Percentiles rank a stretch among this genome's conserved stretches.
Evolutionary conservation across 2,888 invertebrate species (phyloP).

Genomic region (Trachelus stipa): DNA sequence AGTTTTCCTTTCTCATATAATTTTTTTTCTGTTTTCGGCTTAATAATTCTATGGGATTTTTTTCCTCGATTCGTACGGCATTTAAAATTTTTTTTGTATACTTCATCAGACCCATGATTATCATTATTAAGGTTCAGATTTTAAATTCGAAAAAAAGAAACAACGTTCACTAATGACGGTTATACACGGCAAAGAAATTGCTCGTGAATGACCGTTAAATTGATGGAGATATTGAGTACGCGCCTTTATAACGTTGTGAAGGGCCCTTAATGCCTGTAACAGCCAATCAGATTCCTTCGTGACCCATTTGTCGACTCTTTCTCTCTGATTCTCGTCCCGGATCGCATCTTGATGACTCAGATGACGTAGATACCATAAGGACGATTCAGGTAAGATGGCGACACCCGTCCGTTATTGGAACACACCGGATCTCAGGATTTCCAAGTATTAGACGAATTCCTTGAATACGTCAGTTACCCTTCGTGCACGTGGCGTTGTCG

Average conservation of each 20-base stretch:
- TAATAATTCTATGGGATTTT: not conserved
- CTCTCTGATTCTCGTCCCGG: not conserved
- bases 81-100: not conserved
- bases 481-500: not conserved
- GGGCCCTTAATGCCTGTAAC: not conserved
- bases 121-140: not conserved
- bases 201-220: not conserved
- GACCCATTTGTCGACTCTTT: not conserved
- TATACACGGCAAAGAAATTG: not conserved
- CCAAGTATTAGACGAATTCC: not conserved
- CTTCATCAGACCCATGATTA: not conserved
- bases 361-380: not conserved
- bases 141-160: not conserved
- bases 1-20: not conserved
- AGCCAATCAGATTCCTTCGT: not conserved
- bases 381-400: not conserved
- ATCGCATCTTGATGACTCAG: not conserved
- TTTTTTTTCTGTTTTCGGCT: not conserved
- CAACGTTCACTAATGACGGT: not conserved
- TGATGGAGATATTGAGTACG: not conserved
- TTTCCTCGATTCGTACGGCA: not conserved
- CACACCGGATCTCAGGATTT: not conserved
- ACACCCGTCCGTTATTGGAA: not conserved
- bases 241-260: not conserved
- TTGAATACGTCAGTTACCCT: not conserved